Conservation (phyloP, 2,797 vertebrate genomes). For the Myioborus miniatus region DNA sequence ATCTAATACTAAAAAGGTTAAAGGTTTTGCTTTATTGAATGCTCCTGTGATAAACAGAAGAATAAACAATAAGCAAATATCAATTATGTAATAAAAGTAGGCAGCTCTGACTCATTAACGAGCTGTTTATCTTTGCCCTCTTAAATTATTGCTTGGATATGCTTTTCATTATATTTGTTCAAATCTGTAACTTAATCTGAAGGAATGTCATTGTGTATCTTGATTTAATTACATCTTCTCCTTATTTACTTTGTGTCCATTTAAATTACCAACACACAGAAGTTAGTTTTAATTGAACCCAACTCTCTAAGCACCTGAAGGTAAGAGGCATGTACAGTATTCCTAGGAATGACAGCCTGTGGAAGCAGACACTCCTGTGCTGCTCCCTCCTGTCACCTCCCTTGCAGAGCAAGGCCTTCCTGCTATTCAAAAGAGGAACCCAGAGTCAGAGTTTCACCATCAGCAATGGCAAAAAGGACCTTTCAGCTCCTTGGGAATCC, state of each 20-base stretch:
- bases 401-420: background rate
- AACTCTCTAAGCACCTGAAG: background rate
- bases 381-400: background rate
- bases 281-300: background rate
- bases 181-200: background rate
- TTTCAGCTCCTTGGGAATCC: background rate
- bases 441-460: background rate
- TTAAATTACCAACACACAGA: background rate
- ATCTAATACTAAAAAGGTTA: background rate
- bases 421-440: background rate
- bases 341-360: background rate
- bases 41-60: background rate
- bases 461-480: background rate
- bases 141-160: background rate
- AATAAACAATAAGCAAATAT: background rate
- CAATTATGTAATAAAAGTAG: background rate
- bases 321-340: background rate
- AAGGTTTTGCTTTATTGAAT: background rate
- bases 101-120: background rate
- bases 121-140: background rate
- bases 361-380: background rate
- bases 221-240: slow-evolving; percentile 4
- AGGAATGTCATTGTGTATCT: background rate
- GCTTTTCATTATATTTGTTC: background rate
- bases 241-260: background rate